These are phyloP conservation scores for Anthophora plumipes DNA, from an alignment of 2,888 invertebrate species.

Conservation along the genomic window DNA sequence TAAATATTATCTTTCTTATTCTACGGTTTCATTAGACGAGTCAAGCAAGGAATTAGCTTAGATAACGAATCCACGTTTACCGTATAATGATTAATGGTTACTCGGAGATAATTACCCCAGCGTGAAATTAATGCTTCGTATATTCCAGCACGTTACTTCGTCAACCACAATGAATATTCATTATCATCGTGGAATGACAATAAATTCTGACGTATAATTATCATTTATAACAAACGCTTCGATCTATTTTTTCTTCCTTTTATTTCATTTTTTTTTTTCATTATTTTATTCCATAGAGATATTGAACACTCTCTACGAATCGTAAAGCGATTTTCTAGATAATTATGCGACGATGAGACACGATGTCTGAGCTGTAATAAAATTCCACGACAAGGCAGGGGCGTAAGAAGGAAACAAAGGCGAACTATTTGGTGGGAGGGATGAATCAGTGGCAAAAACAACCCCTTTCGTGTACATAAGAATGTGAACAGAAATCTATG, in stretches of 20 bases:
- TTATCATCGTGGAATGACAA: conserved; percentile 2
- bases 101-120: conserved; percentile 41
- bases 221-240: not conserved
- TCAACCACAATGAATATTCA: conserved; percentile 25
- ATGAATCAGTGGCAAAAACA: conserved; percentile 71
- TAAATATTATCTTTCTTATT: not conserved
- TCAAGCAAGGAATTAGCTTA: not conserved
- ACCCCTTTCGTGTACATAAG: conserved; percentile 66
- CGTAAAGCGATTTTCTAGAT: conserved; percentile 9
- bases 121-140: conserved; percentile 30
- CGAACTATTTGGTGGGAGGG: conserved; percentile 16
- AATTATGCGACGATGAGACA: conserved; percentile 34
- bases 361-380: conserved; percentile 40
- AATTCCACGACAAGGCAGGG: conserved; percentile 22
- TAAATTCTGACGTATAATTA: not conserved
- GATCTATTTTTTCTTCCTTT: no score
- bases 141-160: conserved; percentile 7
- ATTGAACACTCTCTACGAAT: no score
- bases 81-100: conserved; percentile 51
- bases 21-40: not conserved
- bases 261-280: no score
- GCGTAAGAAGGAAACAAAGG: conserved; percentile 50
- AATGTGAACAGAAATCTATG: conserved; percentile 50
- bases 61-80: not conserved
- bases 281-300: not conserved